phyloP scores from a whole-genome alignment of 2,113 vertebrate genomes.

The Aegotheles bennettii region DNA sequence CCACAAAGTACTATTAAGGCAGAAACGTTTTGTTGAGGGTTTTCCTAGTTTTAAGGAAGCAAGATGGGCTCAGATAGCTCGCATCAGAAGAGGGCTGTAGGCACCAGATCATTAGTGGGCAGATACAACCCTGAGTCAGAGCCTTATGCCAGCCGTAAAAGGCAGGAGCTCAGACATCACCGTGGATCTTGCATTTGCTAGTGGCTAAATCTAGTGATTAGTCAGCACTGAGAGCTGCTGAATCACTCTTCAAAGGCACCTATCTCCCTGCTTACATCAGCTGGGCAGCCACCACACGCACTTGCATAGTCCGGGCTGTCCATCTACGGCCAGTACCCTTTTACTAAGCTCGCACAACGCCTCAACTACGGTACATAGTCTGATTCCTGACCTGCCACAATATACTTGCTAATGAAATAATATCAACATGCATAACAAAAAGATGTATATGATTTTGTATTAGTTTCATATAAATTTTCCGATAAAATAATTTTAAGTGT shows the following conservation, averaged over 20 bases:
- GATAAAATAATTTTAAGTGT: not conserved
- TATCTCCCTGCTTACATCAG: conserved; percentile 65
- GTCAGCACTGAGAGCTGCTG: conserved; percentile 63
- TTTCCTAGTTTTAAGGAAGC: conserved; percentile 13
- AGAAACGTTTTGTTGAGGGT: not conserved
- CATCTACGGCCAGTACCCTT: not conserved
- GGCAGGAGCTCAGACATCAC: conserved; percentile 58
- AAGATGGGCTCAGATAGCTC: not conserved
- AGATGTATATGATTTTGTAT: not conserved
- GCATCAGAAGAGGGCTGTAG: conserved; percentile 17
- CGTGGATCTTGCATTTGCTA: conserved; percentile 47
- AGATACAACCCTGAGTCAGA: conserved; percentile 60
- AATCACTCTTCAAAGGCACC: conserved; percentile 69
- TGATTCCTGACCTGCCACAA: not conserved
- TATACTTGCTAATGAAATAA: not conserved
- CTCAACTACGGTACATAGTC: accelerated
- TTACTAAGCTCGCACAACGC: not conserved
- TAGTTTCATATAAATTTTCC: not conserved
- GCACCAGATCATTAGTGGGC: conserved; percentile 45
- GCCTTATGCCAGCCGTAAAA: conserved; percentile 55
- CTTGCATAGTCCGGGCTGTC: not conserved
- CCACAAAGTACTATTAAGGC: not conserved
- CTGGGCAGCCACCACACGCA: not conserved
- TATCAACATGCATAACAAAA: not conserved
- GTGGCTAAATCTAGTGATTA: conserved; percentile 66